phyloP scores from a whole-genome alignment of 1,140 invertebrate genomes.

The Nasonia vitripennis region DNA sequence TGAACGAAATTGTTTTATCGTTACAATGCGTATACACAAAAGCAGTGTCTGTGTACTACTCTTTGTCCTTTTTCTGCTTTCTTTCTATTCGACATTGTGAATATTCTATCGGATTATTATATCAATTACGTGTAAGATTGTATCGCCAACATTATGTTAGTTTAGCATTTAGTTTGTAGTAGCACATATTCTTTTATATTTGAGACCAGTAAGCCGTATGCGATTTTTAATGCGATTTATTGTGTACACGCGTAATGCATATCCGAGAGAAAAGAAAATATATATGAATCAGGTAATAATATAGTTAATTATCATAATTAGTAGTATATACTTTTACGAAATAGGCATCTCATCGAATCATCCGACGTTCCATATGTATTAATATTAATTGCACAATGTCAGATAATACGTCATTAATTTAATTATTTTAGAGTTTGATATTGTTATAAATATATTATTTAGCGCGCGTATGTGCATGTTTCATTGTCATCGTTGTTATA shows the following conservation, averaged over 20 bases:
- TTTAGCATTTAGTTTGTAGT: constrained; percentile 57
- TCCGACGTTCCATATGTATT: constrained; percentile 9
- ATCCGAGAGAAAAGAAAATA: constrained; percentile 34
- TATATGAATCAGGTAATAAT: constrained; percentile 41
- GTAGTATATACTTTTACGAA: constrained; percentile 18
- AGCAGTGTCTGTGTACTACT: constrained; percentile 6
- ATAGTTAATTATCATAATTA: constrained; percentile 21
- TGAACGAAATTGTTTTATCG: constrained; percentile 11
- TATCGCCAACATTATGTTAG: constrained; percentile 18
- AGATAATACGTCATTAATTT: constrained; percentile 34
- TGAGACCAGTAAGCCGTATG: constrained; percentile 46
- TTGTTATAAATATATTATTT: constrained; percentile 34
- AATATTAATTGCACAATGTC: constrained; percentile 37
- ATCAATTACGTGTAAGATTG: constrained; percentile 34
- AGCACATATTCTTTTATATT: constrained; percentile 54
- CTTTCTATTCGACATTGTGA: constrained; percentile 39
- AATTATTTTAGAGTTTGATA: constrained; percentile 49
- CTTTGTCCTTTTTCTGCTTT: constrained; percentile 5
- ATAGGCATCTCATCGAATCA: constrained; percentile 13
- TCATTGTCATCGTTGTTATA: constrained; percentile 42
- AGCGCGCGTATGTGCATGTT: constrained; percentile 40
- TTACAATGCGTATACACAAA: not conserved
- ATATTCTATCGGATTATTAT: constrained; percentile 27
- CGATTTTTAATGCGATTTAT: constrained; percentile 27
- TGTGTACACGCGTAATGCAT: constrained; percentile 35